Evolutionary conservation across 2,888 invertebrate species (phyloP).

Genomic region (Hyposoter didymator): DNA sequence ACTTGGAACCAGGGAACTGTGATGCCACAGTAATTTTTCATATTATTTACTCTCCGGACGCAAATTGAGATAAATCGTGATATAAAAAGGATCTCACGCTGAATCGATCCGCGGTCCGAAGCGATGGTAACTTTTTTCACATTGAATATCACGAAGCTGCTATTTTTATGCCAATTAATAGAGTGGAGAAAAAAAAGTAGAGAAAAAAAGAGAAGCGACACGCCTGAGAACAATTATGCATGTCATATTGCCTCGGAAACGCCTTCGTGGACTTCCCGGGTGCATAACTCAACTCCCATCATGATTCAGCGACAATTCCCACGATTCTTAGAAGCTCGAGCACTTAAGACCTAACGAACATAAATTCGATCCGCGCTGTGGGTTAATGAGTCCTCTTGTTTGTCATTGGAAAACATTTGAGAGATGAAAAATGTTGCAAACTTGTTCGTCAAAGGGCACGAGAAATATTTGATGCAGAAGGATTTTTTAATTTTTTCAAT

Average conservation of each 20-base stretch:
- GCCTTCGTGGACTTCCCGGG: conserved; percentile 47
- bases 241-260: conserved; percentile 36
- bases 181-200: not conserved
- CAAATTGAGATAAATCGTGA: not conserved
- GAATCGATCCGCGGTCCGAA: not conserved
- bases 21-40: too few species aligned
- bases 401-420: conserved; percentile 26
- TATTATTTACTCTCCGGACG: not conserved
- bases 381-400: conserved; percentile 35
- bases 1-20: too few species aligned
- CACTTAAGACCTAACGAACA: conserved; percentile 52
- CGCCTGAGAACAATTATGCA: conserved; percentile 61
- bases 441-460: conserved; percentile 1
- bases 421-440: conserved; percentile 22
- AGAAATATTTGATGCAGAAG: not conserved
- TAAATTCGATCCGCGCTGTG: conserved; percentile 32
- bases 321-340: conserved; percentile 59
- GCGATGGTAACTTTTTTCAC: not conserved
- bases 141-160: not conserved
- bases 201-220: conserved; percentile 23
- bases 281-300: conserved; percentile 36
- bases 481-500: not conserved
- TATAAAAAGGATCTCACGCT: not conserved
- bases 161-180: conserved; percentile 21
- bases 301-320: conserved; percentile 50